These are phyloP conservation scores for Orchestia grillus DNA, from an alignment of 1,140 invertebrate species.

Conservation along the genomic window DNA sequence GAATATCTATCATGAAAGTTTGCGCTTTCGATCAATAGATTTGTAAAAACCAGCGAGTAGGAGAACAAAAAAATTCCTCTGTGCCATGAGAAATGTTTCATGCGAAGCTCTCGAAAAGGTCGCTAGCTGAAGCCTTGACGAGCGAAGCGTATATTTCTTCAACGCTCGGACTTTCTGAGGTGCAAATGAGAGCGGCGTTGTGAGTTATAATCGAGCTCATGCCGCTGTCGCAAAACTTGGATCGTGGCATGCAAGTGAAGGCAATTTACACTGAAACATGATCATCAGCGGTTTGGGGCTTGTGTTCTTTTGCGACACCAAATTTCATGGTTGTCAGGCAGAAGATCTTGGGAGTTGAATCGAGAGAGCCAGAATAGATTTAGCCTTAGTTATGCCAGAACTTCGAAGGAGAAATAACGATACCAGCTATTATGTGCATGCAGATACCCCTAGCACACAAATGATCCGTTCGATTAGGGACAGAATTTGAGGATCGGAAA, in stretches of 20 bases:
- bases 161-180: not conserved
- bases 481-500: not conserved
- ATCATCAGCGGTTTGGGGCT: not conserved
- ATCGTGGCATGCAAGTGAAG: not conserved
- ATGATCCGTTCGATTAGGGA: not conserved
- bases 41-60: not conserved
- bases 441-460: not conserved
- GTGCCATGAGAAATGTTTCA: not conserved
- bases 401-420: not conserved
- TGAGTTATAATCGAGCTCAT: not conserved
- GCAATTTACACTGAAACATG: constrained; percentile 11
- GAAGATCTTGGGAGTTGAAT: not conserved
- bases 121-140: not conserved
- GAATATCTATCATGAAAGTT: constrained; percentile 41
- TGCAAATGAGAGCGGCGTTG: not conserved
- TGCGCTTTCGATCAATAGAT: constrained; percentile 20
- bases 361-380: not conserved
- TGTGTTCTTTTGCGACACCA: not conserved
- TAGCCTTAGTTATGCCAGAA: not conserved
- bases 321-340: constrained; percentile 18
- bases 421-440: not conserved
- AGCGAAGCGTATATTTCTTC: not conserved
- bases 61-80: not conserved
- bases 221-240: not conserved
- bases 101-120: not conserved